These are phyloP conservation scores for Leptinotarsa lineolata DNA, from an alignment of 1,140 invertebrate genomes.

Conservation along the genomic window DNA sequence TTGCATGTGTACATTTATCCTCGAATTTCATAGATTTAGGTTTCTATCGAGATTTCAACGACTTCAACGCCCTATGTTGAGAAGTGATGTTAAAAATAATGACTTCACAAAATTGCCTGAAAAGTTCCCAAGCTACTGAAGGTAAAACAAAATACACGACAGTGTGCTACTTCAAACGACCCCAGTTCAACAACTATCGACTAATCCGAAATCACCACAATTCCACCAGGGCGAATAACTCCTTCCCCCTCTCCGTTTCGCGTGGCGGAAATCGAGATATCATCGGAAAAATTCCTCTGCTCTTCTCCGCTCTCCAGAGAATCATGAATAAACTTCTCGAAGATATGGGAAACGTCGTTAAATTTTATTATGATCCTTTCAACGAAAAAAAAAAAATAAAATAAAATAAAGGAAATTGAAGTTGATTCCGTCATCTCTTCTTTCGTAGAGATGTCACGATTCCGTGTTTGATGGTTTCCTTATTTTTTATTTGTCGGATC, in stretches of 20 bases:
- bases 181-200: no score
- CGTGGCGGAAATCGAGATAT: constrained; percentile 25
- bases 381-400: constrained; percentile 9
- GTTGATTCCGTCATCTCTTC: background rate
- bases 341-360: constrained; percentile 17
- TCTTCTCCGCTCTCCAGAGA: constrained; percentile 19
- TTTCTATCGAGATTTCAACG: no score
- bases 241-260: background rate
- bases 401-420: constrained; percentile 13
- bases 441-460: background rate
- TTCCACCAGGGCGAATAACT: background rate
- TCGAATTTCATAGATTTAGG: no score
- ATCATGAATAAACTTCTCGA: constrained; percentile 23
- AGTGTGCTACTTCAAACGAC: no score
- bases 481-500: background rate
- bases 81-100: no score
- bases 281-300: constrained; percentile 22
- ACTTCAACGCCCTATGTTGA: no score
- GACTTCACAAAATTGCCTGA: no score
- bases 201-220: no score
- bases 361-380: constrained; percentile 26
- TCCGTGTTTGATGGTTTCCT: background rate
- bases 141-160: no score
- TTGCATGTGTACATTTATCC: no score
- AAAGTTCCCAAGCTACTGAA: no score